phyloP scores from a whole-genome alignment of 2,888 invertebrate species.

The Scaptomyza flava region DNA sequence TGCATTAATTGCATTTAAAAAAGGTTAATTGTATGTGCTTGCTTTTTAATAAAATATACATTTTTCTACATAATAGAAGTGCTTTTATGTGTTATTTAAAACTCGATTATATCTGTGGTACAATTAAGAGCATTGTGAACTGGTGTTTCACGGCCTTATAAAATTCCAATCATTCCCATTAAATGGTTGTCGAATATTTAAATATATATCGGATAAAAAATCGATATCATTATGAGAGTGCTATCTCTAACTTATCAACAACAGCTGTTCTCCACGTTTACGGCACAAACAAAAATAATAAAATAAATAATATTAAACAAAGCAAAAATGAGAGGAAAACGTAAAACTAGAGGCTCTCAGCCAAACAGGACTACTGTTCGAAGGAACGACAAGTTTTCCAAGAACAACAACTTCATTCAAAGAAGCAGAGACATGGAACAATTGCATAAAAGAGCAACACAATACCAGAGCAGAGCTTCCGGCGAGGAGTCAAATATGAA shows the following conservation, averaged over 20 bases:
- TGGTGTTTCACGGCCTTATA: not conserved
- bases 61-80: not conserved
- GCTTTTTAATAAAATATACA: conserved; percentile 1
- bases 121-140: not conserved
- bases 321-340: conserved; percentile 24
- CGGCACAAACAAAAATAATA: not conserved
- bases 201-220: not conserved
- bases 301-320: not conserved
- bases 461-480: conserved; percentile 54
- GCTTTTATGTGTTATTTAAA: not conserved
- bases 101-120: not conserved
- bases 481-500: conserved; percentile 22
- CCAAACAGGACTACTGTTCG: conserved; percentile 7
- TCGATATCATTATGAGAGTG: not conserved
- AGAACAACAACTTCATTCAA: conserved; percentile 77
- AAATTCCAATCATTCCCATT: conserved; percentile 1
- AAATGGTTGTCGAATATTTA: not conserved
- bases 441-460: conserved; percentile 60
- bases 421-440: conserved; percentile 81
- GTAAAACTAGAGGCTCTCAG: not conserved
- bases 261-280: conserved; percentile 24
- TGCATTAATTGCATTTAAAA: conserved; percentile 5
- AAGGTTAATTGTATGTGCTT: not conserved
- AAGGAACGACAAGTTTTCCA: conserved; percentile 49
- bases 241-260: not conserved